Percentiles rank a stretch among this genome's conserved stretches.
phyloP scores from a whole-genome alignment of 1,140 invertebrate species.

The Nixonia krombeini region DNA sequence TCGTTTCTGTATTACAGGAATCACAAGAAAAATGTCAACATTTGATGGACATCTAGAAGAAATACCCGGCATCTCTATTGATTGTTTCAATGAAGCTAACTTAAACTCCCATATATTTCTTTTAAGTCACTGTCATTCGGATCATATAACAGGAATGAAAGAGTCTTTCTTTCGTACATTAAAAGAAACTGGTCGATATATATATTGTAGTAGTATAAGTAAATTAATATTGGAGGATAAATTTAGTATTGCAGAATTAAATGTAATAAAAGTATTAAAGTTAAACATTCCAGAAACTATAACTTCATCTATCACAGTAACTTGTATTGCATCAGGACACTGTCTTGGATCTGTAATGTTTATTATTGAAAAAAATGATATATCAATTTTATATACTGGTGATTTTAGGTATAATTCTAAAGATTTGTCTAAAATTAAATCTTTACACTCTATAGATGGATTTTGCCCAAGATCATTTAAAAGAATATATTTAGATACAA shows the following conservation, averaged over 20 bases:
- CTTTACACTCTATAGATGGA: constrained; percentile 70
- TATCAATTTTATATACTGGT: constrained; percentile 78
- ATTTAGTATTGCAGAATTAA: constrained; percentile 14
- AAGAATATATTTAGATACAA: constrained; percentile 80
- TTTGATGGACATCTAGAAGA: constrained; percentile 76
- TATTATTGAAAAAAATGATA: constrained; percentile 73
- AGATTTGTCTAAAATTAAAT: constrained; percentile 73
- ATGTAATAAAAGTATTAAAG: constrained; percentile 58
- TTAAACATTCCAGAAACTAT: constrained; percentile 50
- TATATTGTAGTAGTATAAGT: constrained; percentile 63
- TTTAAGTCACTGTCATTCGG: constrained; percentile 77
- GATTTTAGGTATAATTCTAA: constrained; percentile 77
- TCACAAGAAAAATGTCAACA: constrained; percentile 71
- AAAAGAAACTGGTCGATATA: constrained; percentile 30
- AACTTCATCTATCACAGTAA: constrained; percentile 70
- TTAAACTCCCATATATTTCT: constrained; percentile 75
- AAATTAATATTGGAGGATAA: constrained; percentile 55
- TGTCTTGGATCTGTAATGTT: constrained; percentile 84
- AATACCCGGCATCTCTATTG: constrained; percentile 76
- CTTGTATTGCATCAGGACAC: constrained; percentile 78
- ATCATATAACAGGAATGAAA: constrained; percentile 77
- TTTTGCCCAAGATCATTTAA: constrained; percentile 71
- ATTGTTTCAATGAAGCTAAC: constrained; percentile 74
- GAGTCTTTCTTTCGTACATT: constrained; percentile 50
- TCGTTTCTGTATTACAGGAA: constrained; percentile 57